Evolutionary conservation across 2,888 invertebrate genomes (phyloP).

Genomic region (Odontocolon sp.): DNA sequence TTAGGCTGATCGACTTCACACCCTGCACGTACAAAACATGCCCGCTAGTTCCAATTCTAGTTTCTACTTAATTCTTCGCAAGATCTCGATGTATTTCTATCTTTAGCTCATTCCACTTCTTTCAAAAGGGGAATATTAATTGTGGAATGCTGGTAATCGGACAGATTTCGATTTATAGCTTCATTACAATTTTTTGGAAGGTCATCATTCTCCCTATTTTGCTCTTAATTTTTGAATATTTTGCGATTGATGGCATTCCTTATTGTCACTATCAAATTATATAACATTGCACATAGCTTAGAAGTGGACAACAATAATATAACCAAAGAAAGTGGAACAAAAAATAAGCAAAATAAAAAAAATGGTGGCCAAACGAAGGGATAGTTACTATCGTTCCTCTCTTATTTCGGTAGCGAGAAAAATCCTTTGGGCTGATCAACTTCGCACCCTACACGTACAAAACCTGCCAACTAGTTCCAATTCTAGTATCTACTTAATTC

Average conservation of each 20-base stretch:
- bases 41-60: background rate
- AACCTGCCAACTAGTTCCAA: background rate
- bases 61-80: conserved; percentile 27
- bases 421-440: conserved; percentile 32
- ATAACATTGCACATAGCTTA: too few species aligned
- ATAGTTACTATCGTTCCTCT: too few species aligned
- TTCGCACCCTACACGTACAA: conserved; percentile 50
- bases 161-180: conserved; percentile 57
- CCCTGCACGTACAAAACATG: conserved; percentile 37
- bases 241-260: too few species aligned
- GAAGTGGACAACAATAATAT: too few species aligned
- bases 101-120: too few species aligned
- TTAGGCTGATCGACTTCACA: conserved; percentile 45
- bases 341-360: too few species aligned
- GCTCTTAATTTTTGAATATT: too few species aligned
- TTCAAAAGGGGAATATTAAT: conserved; percentile 33
- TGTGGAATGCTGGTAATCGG: conserved; percentile 39
- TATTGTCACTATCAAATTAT: too few species aligned
- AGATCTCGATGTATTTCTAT: conserved; percentile 25
- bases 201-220: conserved; percentile 14
- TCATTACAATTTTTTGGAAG: conserved; percentile 43
- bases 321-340: too few species aligned
- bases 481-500: conserved; percentile 18
- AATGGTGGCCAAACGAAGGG: too few species aligned
- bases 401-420: conserved; percentile 13